These are phyloP conservation scores for Styela clava DNA, from an alignment of 23 tunicate genomes.

Conservation along the genomic window DNA sequence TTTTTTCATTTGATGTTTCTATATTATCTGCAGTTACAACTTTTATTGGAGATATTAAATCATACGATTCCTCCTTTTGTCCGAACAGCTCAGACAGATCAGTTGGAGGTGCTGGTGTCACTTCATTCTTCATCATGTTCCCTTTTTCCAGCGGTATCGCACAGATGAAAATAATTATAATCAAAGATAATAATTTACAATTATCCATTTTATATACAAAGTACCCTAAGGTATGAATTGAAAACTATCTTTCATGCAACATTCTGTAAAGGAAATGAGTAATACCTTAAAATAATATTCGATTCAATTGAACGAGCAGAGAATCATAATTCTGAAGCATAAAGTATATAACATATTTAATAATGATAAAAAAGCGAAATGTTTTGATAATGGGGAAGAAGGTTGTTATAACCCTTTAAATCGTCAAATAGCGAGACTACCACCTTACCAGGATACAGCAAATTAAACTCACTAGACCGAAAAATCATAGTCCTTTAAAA, in stretches of 20 bases:
- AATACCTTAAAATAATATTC: too few species aligned
- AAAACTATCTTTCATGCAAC: neutral
- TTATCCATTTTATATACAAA: neutral
- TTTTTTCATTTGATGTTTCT: neutral
- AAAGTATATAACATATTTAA: too few species aligned
- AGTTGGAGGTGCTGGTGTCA: constrained; percentile 14
- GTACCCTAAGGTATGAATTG: neutral
- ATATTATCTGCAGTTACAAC: neutral
- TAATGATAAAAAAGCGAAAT: too few species aligned
- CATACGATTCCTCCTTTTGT: neutral
- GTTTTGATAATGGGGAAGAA: too few species aligned
- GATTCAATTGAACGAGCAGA: too few species aligned
- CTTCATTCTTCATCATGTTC: constrained; percentile 2
- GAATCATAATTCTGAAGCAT: too few species aligned
- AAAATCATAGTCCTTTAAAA: too few species aligned
- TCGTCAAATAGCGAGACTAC: too few species aligned
- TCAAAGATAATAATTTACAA: neutral
- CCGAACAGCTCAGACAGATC: neutral
- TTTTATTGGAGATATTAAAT: neutral
- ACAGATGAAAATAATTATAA: neutral
- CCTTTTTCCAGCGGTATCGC: constrained; percentile 13
- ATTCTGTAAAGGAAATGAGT: neutral
- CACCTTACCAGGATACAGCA: too few species aligned
- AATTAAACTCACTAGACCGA: too few species aligned
- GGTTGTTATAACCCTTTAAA: too few species aligned